These are phyloP conservation scores for Galeopterus variegatus DNA, from an alignment of 2,113 vertebrate species.

Conservation along the genomic window DNA sequence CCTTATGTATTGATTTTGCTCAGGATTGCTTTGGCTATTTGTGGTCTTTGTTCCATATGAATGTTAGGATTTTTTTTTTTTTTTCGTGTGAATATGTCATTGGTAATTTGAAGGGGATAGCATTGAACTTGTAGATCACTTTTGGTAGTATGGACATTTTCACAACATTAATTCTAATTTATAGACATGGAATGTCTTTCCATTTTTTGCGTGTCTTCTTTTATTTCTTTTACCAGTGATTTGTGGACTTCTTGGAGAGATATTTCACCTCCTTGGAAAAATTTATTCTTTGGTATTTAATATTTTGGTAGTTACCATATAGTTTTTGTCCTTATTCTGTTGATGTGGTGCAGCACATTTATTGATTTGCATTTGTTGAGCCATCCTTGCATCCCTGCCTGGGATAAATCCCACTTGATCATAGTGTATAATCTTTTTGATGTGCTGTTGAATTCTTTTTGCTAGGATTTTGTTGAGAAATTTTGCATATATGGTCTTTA, in stretches of 20 bases:
- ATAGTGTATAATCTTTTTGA: not conserved
- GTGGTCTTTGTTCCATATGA: not conserved
- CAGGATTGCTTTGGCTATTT: too few relatives aligned
- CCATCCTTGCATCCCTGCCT: not conserved
- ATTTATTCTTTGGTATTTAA: too few relatives aligned
- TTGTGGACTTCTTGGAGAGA: not conserved
- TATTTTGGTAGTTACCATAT: too few relatives aligned
- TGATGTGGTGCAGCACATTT: not conserved
- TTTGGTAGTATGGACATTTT: not conserved
- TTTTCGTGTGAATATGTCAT: too few relatives aligned
- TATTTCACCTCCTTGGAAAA: not conserved
- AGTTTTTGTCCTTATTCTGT: not conserved
- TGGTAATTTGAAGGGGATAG: not conserved
- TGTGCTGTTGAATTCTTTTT: not conserved
- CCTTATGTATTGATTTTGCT: not conserved
- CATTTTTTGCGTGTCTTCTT: not conserved
- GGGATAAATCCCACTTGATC: not conserved
- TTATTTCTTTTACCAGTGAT: not conserved
- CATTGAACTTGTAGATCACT: not conserved
- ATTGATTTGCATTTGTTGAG: not conserved
- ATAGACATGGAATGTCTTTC: not conserved
- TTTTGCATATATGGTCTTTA: not conserved
- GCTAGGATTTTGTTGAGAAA: not conserved
- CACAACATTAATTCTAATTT: not conserved
- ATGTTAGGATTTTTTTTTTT: not conserved